Conservation (phyloP, 2,797 vertebrate species). For the Falco berigora region DNA sequence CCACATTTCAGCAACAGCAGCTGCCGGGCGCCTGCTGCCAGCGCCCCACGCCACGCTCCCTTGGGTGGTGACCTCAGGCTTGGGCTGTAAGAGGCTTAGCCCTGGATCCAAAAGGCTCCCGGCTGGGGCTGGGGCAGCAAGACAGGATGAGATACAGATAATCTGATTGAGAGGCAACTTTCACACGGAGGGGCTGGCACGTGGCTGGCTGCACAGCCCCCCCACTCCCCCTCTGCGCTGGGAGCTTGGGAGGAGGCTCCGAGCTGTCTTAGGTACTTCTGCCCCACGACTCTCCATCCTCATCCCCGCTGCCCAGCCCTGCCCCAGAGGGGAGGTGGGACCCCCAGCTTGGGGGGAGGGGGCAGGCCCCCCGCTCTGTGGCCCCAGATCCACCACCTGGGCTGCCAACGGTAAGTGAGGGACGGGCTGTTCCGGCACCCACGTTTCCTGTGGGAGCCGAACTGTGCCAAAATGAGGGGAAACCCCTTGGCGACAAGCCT, state of each 20-base stretch:
- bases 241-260: background rate
- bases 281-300: background rate
- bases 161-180: constrained; percentile 29
- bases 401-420: background rate
- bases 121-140: background rate
- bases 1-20: background rate
- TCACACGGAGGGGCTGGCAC: background rate
- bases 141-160: constrained; percentile 4
- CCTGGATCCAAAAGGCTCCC: background rate
- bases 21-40: background rate
- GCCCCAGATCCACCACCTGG: background rate
- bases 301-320: fast-evolving
- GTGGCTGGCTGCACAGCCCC: background rate
- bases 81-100: constrained; percentile 42
- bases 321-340: background rate
- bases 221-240: background rate
- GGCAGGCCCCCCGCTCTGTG: background rate
- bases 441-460: constrained; percentile 19
- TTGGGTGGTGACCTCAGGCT: background rate
- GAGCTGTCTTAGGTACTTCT: background rate
- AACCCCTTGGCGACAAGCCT: background rate
- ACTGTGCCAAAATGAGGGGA: background rate
- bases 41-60: background rate
- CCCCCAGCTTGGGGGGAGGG: background rate
- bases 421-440: background rate